Evolutionary conservation across 2,888 invertebrate species (phyloP).

Genomic region (Rhimphoctona megacephalus): DNA sequence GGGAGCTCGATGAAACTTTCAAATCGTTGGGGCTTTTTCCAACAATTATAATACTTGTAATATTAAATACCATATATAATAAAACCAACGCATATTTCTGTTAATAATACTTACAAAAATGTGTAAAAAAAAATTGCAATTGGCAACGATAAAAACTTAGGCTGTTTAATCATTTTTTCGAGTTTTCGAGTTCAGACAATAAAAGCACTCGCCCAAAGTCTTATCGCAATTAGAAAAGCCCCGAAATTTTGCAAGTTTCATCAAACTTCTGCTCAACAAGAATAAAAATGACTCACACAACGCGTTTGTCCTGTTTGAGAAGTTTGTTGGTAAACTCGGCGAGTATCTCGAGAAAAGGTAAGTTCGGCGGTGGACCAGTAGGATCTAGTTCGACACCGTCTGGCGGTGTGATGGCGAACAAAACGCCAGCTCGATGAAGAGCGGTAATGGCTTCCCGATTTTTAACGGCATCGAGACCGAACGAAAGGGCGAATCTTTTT

Average conservation of each 20-base stretch:
- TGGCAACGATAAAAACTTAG: background rate
- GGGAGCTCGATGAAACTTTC: background rate
- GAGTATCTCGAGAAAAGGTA: conserved; percentile 97
- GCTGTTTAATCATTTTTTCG: background rate
- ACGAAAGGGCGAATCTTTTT: conserved; percentile 97
- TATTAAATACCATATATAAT: no score
- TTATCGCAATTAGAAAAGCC: no score
- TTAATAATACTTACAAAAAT: no score
- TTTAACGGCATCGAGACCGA: conserved; percentile 98
- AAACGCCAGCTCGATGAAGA: conserved; percentile 96
- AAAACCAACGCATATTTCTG: background rate
- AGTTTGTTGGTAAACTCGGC: conserved; percentile 98
- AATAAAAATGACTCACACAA: conserved; percentile 87
- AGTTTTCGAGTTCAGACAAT: background rate
- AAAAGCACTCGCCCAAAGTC: no score
- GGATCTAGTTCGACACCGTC: conserved; percentile 90
- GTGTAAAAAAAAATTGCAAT: background rate
- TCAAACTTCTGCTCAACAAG: background rate
- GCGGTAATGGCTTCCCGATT: conserved; percentile 98
- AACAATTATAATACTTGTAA: no score
- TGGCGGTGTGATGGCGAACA: conserved; percentile 92
- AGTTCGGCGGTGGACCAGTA: conserved; percentile 92
- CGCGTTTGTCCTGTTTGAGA: conserved; percentile 97
- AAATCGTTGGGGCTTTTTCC: background rate
- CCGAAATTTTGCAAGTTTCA: no score